Evolutionary conservation across 2,113 vertebrate species (phyloP), one percentile per base, ranked within the genome.

Genomic region (Cranoglanis bouderius): DNA sequence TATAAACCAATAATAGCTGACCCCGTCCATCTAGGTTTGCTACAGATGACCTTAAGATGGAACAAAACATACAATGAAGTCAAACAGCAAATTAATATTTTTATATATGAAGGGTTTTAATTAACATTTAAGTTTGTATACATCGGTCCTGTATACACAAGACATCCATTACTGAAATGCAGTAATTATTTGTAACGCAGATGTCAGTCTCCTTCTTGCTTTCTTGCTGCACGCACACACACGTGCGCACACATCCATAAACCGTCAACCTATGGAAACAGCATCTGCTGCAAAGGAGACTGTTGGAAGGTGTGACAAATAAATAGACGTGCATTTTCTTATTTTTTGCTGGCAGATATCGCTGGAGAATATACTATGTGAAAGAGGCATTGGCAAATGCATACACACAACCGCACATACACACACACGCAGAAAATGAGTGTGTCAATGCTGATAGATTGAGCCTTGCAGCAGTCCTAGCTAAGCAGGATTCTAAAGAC

Each of bases 201-300:
- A 92, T 90, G 87, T 94, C 93, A 91, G 82, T 95, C 94, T 94
- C 94, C 93, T 93, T 94, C 93, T 93, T 93, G 91, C 86, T 46
- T 65, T 65, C 63, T 29, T n/a, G 63, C 29, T 21, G 87, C 40
- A 86, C 40, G 49, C 83, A 51, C n/a, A 46, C 51, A n/a, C 29
- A 3, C 13, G 12, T 12, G 13, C 59, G 35, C 59, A 67, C 57
- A 29, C 24, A 46, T 38, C 12, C 61, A 3, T 24, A 49, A 35
- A 80, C 57, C 5, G 16, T 90, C 57, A 85, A 40, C 63, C 55
- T 78, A 75, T 51, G 26, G 84, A 89, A 88, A 82, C 72, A 53
- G 82, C 57, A 57, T 88, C 72, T 88, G 55, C n/a, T 75, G 43
- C 63, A 65, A 84, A 77, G n/a, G 21, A 84, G 46, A 87, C 19